Evolutionary conservation across 2,888 invertebrate genomes (phyloP), one percentile per base, ranked within the genome.

Genomic region (Yponomeuta plumbellus): DNA sequence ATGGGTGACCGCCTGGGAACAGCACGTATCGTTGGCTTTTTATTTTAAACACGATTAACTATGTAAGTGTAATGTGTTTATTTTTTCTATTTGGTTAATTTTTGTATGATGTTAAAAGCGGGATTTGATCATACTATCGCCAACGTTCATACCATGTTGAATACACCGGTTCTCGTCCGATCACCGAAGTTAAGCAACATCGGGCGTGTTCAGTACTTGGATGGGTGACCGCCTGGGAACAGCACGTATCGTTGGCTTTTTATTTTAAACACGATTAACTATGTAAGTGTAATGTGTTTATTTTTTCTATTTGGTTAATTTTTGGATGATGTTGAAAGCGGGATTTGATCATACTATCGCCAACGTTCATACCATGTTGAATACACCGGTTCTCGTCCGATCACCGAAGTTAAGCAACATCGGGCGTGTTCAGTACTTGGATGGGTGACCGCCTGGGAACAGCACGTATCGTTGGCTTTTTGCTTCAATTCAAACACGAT

Each of bases 131-230:
- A 13, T 8, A 17, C 64, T 26, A 61, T 70, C 66, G 77, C 76
- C 77, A 76, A 77, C 75, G 77, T 75, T 75, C 76, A 79, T 77
- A 78, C 77, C 75, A 79, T 73, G 76, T 76, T 78, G 77, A 78
- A 78, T 67, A 76, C 77, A 79, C 76, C 79, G 79, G 71, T 73
- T 74, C 72, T 74, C 73, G 72, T 74, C 74, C 71, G 74, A 74
- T 74, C 74, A 73, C 73, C 73, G 71, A 72, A 74, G 73, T 74
- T 74, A 73, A 74, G 73, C 73, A 72, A 70, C 73, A 70, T 74
- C 72, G 71, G 72, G 72, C 73, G 72, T 68, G 71, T 70, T 73
- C 70, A 73, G 74, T 73, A 74, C 73, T 74, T 74, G 73, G 73
- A 74, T 74, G 74, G 71, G 73, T 74, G 72, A 74, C 72, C 72